A percentile compares a stretch with the other conserved stretches of the same genome.
Evolutionary conservation across 2,888 invertebrate species (phyloP).

Genomic region (Phorcus lineatus): DNA sequence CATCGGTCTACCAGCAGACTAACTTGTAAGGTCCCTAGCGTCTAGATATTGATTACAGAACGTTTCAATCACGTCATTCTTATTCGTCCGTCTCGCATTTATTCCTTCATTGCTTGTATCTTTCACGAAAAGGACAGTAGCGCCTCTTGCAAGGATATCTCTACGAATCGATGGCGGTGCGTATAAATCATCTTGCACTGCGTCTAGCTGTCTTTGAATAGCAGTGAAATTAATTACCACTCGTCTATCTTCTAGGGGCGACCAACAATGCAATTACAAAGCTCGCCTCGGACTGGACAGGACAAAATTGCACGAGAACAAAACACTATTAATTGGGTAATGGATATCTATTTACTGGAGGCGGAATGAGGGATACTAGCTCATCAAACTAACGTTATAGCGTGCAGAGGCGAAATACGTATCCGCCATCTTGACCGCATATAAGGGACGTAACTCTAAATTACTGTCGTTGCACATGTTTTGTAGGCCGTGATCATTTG

Average conservation of each 20-base stretch:
- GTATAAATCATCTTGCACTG: background rate
- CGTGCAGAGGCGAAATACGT: background rate
- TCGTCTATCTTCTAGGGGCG: background rate
- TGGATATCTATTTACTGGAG: conserved; percentile 24
- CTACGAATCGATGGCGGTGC: background rate
- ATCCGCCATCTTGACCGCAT: background rate
- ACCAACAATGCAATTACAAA: conserved; percentile 11
- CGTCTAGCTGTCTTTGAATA: conserved; percentile 1
- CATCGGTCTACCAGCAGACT: no score
- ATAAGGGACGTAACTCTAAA: background rate
- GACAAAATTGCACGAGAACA: background rate
- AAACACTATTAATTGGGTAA: conserved; percentile 24
- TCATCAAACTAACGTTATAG: background rate
- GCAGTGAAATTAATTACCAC: conserved; percentile 3
- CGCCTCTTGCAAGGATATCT: background rate
- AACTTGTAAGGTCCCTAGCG: no score
- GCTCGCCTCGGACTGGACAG: background rate
- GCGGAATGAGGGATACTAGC: background rate
- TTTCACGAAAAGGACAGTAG: background rate
- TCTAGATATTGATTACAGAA: no score
- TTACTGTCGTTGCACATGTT: no score
- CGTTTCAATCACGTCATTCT: background rate
- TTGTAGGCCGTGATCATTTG: no score
- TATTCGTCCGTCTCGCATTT: background rate
- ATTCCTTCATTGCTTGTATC: background rate